These are phyloP conservation scores for Heliconius nattereri DNA, from an alignment of 1,140 invertebrate species.

Conservation along the genomic window DNA sequence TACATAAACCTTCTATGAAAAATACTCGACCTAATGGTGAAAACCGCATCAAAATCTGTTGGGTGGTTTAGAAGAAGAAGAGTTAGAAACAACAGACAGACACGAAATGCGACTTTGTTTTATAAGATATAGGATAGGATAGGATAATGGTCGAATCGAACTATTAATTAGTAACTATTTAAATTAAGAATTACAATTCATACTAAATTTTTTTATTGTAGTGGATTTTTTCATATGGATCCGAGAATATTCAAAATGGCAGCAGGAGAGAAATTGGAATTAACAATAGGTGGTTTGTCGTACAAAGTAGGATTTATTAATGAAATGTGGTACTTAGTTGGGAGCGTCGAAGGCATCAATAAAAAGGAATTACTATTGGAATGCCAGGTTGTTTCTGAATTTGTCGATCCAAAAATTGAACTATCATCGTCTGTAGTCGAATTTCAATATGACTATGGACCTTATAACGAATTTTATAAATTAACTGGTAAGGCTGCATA, in stretches of 20 bases:
- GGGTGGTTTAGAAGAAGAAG: too few relatives aligned
- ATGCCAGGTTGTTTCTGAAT: conserved; percentile 65
- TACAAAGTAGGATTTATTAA: conserved; percentile 62
- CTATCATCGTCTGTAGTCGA: conserved; percentile 59
- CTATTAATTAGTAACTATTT: neutral
- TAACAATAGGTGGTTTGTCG: conserved; percentile 61
- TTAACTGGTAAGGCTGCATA: conserved; percentile 57
- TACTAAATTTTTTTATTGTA: conserved; percentile 22
- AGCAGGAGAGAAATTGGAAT: conserved; percentile 66
- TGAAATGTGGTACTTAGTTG: conserved; percentile 74
- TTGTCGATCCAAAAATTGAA: conserved; percentile 75
- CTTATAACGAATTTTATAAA: conserved; percentile 74
- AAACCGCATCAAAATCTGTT: too few relatives aligned
- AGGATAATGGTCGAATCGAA: too few relatives aligned
- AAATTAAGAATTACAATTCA: neutral
- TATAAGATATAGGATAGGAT: too few relatives aligned
- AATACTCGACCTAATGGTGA: too few relatives aligned
- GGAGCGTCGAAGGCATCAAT: conserved; percentile 73
- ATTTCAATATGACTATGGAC: conserved; percentile 70
- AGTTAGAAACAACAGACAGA: too few relatives aligned
- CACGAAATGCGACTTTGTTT: too few relatives aligned
- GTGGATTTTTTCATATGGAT: conserved; percentile 67
- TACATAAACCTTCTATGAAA: too few relatives aligned
- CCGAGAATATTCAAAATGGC: conserved; percentile 67
- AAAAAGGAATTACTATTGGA: conserved; percentile 73